Conservation (phyloP, 64 coral and sea anemone species). For the Pocillopora damicornis region DNA sequence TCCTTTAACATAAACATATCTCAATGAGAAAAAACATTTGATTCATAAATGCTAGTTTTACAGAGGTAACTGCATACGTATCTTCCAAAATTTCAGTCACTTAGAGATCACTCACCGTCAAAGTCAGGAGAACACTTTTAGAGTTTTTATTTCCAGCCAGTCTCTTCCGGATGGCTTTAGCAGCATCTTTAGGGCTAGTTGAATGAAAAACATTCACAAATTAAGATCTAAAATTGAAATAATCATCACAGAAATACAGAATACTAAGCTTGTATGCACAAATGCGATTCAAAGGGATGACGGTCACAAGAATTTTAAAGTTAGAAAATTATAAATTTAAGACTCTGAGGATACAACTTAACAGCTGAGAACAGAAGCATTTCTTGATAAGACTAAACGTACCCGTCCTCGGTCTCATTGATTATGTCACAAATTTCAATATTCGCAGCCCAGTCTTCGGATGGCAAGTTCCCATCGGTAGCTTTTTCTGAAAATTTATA, state of each 20-base stretch:
- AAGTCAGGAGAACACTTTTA: constrained; percentile 88
- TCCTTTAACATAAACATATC: too few species aligned
- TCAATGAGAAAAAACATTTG: too few species aligned
- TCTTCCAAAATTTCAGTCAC: too few species aligned
- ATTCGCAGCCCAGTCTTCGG: constrained; percentile 99
- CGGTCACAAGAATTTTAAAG: neutral
- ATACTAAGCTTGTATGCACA: neutral
- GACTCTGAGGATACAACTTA: neutral
- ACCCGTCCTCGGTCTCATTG: constrained; percentile 99
- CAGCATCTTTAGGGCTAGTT: constrained; percentile 87
- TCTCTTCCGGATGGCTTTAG: constrained; percentile 92
- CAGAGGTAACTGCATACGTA: neutral
- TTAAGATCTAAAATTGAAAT: neutral
- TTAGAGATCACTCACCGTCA: constrained; percentile 64
- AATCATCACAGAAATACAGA: neutral
- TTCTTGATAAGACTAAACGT: constrained; percentile 1
- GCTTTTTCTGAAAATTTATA: constrained; percentile 67
- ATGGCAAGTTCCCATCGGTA: constrained; percentile 84
- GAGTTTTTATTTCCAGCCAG: constrained; percentile 81
- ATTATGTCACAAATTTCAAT: constrained; percentile 99
- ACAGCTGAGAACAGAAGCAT: neutral
- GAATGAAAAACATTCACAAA: neutral
- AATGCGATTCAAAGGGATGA: neutral
- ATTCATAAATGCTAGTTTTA: too few species aligned
- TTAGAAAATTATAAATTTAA: too few species aligned